phyloP scores from a whole-genome alignment of 2,888 invertebrate genomes.

The Scaptomyza polygonia region DNA sequence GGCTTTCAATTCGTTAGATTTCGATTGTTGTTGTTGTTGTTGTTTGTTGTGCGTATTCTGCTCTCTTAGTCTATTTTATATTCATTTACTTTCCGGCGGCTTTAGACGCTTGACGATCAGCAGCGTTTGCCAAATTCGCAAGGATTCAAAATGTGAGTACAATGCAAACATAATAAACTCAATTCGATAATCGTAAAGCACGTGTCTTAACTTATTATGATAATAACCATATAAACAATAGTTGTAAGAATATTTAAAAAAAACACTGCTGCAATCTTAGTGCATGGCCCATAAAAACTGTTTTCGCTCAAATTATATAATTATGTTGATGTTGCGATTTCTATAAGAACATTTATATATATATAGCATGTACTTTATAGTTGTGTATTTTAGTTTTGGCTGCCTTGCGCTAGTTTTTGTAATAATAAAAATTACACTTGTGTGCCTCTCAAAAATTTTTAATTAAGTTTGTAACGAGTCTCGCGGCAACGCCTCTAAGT shows the following conservation, averaged over 20 bases:
- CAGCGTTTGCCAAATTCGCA: constrained; percentile 72
- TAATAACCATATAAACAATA: constrained; percentile 10
- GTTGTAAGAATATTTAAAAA: too few relatives aligned
- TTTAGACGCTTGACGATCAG: constrained; percentile 66
- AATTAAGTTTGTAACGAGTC: constrained; percentile 44
- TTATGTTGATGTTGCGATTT: constrained; percentile 33
- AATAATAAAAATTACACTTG: constrained; percentile 49
- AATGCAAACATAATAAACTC: constrained; percentile 68
- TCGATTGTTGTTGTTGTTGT: constrained; percentile 15
- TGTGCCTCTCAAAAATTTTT: constrained; percentile 34
- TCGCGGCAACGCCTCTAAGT: constrained; percentile 62
- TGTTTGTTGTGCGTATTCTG: constrained; percentile 12
- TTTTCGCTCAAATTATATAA: constrained; percentile 60
- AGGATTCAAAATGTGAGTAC: constrained; percentile 62
- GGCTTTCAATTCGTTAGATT: constrained; percentile 39
- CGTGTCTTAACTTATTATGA: constrained; percentile 26
- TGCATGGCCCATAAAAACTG: constrained; percentile 16
- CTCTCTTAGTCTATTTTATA: constrained; percentile 9
- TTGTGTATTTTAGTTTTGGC: constrained; percentile 22
- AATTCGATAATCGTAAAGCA: constrained; percentile 38
- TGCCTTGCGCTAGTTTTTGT: constrained; percentile 67
- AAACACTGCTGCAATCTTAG: constrained; percentile 3
- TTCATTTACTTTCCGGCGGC: constrained; percentile 63
- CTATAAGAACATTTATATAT: constrained; percentile 2
- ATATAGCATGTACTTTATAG: constrained; percentile 10